Evolutionary conservation across 2,888 invertebrate genomes (phyloP), one percentile per base, ranked within the genome.

Genomic region (Dolomedes plantarius): DNA sequence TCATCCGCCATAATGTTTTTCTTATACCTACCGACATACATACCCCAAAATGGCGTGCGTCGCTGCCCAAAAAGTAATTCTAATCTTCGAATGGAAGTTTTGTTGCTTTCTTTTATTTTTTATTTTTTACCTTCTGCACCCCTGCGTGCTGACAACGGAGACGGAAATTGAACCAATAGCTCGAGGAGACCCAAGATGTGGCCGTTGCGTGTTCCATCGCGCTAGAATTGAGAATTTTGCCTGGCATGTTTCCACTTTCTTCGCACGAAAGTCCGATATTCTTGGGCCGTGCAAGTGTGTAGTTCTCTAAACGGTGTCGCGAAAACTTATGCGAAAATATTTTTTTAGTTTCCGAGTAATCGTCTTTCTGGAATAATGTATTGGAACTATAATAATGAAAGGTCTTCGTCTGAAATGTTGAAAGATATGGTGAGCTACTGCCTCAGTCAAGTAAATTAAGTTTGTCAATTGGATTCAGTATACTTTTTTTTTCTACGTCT

Each of bases 181-280:
- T 32, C 68, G 65, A 73, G 65, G 31, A 67, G 67, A 72, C 79
- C 46, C 2, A 6, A 46, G n/a, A 2, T 16, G 9, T 46, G 2
- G 46, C 16, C 9, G 46, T 46, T 46, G 46, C 46, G 46, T 46
- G 46, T 46, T 16, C 13, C 16, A 46, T 6, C 2, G 46, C 16
- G 46, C 46, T 46, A 46, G 46, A 46, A 46, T 46, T 16, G 2
- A 13, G 46, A 46, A 46, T 46, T 46, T 36, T 16, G 72, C 31
- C 65, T 80, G 79, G 79, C 79, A 65, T 67, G 62, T 64, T 73
- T 72, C 79, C 79, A 80, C 73, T 67, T 72, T 69, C 69, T 31
- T 31, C 50, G 62, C 23, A 23, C 46, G 46, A 46, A 46, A 46
- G 11, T 46, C 46, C 46, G 46, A 46, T 46, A 46, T 46, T 46